These are phyloP conservation scores for Plebejus melissa DNA, from an alignment of 2,888 invertebrate species.

Conservation along the genomic window DNA sequence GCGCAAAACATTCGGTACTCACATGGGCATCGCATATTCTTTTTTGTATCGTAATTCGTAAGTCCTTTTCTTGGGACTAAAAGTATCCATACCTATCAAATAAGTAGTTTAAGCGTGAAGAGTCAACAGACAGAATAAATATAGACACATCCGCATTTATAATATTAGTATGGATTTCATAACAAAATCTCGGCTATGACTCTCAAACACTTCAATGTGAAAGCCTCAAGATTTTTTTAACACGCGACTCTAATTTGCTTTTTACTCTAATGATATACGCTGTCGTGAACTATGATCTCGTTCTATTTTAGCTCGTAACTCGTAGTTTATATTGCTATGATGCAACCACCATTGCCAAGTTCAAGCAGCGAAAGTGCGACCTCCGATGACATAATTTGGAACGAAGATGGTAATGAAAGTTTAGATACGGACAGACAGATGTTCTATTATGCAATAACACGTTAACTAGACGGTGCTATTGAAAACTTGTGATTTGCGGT, in stretches of 20 bases:
- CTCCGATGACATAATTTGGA: slow-evolving; percentile 44
- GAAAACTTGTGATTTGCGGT: neutral
- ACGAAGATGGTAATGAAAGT: slow-evolving; percentile 6
- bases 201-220: neutral
- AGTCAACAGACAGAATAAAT: no score
- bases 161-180: neutral
- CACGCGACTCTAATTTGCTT: neutral
- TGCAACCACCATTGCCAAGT: slow-evolving; percentile 47
- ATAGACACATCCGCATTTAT: no score
- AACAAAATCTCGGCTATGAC: neutral
- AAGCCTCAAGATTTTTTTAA: neutral
- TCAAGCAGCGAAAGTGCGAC: slow-evolving; percentile 66
- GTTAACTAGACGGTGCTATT: neutral
- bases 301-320: neutral
- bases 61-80: no score
- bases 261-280: neutral
- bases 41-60: no score
- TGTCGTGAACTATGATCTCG: neutral
- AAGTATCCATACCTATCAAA: no score
- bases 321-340: neutral
- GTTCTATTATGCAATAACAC: neutral
- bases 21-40: no score
- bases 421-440: neutral
- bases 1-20: no score
- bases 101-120: no score